A percentile compares a stretch with the other conserved stretches of the same genome.
Evolutionary conservation across 2,113 vertebrate species (phyloP).

Genomic region (Chaenogobius annularis): DNA sequence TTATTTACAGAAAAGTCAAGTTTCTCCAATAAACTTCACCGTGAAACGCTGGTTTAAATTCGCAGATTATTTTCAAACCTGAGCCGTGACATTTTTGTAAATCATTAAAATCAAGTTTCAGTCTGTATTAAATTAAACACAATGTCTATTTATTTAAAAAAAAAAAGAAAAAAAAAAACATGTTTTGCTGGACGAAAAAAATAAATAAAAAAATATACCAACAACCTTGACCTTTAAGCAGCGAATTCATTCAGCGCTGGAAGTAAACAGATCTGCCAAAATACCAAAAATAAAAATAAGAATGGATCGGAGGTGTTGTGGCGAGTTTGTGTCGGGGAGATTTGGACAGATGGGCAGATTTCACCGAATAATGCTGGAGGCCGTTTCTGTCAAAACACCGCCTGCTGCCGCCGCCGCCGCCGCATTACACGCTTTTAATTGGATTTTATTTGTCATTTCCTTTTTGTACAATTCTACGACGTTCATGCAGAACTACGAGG

Average conservation of each 20-base stretch:
- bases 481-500: background rate
- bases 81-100: no score
- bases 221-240: background rate
- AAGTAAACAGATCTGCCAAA: slow-evolving; percentile 3
- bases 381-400: slow-evolving; percentile 7
- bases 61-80: no score
- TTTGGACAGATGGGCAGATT: slow-evolving; percentile 4
- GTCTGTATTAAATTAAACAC: background rate
- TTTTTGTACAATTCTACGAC: background rate
- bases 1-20: no score
- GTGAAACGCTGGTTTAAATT: no score
- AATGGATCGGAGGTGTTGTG: background rate
- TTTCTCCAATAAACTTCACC: no score
- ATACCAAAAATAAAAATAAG: background rate
- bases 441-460: background rate
- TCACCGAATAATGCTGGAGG: slow-evolving; percentile 1
- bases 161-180: background rate
- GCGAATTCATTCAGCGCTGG: background rate
- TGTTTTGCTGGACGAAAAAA: background rate
- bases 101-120: background rate
- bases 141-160: no score
- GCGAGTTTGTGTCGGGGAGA: background rate
- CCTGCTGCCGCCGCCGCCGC: background rate
- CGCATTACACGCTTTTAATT: background rate
- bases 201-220: background rate